Base-by-base conservation (phyloP, 2,797 vertebrate genomes). In the Pteropus rufus region DNA sequence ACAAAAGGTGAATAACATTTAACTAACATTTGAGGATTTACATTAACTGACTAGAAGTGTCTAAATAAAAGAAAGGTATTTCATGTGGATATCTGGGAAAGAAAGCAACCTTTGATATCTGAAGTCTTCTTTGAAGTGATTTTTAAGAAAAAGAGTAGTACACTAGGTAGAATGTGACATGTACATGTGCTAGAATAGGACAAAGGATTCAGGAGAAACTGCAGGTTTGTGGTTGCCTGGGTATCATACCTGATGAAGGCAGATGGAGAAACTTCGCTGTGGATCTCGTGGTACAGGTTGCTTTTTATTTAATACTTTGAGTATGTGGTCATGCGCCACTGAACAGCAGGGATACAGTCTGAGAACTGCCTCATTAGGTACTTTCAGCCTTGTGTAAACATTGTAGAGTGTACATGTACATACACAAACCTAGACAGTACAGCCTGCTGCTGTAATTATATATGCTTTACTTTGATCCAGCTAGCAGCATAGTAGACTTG, bases 1-100 rank as follows among this genome's bases (percentile, higher is more conserved):
- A 46, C 12, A 81, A 92, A 89, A 58, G 31, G 18, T 65, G 10
- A 88, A 12, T 70, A 80, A 34, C 26, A 23, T 75, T 79, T 89
- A 89, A 60, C 23, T 67, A 41, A 56, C 34, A 41, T 46, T 64
- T 52, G 73, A 58, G 39, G 65, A 41, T 92, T 93, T 73, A 67
- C 56, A 56, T 82, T 29, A 81, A 77, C 10, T 12, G 5, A 94
- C 16, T 44, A 80, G 58, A 65, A 75, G 24, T 24, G 15, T 75
- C 5, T 89, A 24, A 84, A 65, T 62, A 80, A 41, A 69, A 85
- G 41, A 56, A 72, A 60, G 23, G 3, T 75, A n/a, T 23, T 92
- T 89, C 3, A 12, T 1, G 0, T 34, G 18, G 15, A 5, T 72
- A 0, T 39, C 14, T 80, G 23, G 56, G 77, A 31, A 77, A 82